Base-by-base conservation (phyloP, 1,140 invertebrate genomes). In the Heliconius eleuchia region DNA sequence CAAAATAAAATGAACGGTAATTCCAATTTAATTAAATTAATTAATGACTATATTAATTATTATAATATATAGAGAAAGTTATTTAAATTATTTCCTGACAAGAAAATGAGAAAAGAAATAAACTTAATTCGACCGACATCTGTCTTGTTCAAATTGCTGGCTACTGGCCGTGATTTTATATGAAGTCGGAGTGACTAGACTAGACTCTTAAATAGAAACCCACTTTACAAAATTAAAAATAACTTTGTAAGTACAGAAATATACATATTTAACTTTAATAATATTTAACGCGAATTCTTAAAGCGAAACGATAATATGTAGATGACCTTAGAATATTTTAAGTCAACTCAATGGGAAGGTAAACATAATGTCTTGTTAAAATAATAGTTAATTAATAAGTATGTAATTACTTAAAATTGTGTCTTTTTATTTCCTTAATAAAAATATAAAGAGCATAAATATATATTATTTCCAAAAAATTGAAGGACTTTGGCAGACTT, bases 171-270 rank as follows among this genome's bases (percentile, higher is more conserved):
- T 66, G 60, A 66, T 66, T 66, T 66, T 66, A 30, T 30, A 66
- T 66, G 60, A 30, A 66, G 60, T 23, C 60, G 60, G 30, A 66
- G 60, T 66, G 60, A 66, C 60, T n/a, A n/a, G n/a, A n/a, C 60
- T 66, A 66, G 60, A 66, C 60, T 66, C 27, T 27, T 4, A 66
- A 66, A 66, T 66, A 66, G 60, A 66, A 66, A 66, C 60, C 60
- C 60, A 66, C 23, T 66, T 66, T 66, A 66, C 27, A 66, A 30
- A 27, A 8, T 11, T 66, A 66, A 13, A 66, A 66, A 66, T 66
- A 66, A 27, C 60, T 66, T 66, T 30, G 7, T 66, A 30, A 66
- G 23, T 27, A 30, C 23, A 18, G 3, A 66, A 66, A 66, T 66
- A 18, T 66, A 46, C 0, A 4, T 16, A 46, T 46, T 46, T 46